These are phyloP conservation scores for Lacerta bilineata DNA, from an alignment of 2,797 vertebrate genomes.

Conservation along the genomic window DNA sequence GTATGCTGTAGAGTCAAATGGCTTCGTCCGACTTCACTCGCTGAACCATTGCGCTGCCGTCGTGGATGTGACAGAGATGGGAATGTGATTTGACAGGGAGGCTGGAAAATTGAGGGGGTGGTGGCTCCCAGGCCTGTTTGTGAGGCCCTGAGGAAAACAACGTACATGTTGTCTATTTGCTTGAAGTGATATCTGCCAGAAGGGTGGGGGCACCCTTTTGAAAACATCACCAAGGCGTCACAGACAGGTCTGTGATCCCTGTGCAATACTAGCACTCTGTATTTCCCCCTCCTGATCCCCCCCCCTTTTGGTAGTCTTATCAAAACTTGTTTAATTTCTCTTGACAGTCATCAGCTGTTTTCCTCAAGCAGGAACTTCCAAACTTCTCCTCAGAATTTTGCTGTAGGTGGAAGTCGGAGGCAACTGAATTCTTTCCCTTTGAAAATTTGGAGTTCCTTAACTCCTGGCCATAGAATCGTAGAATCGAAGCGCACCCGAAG, in stretches of 20 bases:
- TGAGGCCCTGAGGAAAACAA: neutral
- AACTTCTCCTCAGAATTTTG: neutral
- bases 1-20: constrained; percentile 16
- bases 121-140: neutral
- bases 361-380: neutral
- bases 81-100: neutral
- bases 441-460: neutral
- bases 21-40: neutral
- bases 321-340: neutral
- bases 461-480: neutral
- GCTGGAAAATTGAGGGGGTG: neutral
- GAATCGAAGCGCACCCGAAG: too few species aligned
- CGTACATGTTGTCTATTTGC: neutral
- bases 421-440: neutral
- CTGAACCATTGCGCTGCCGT: neutral
- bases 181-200: neutral
- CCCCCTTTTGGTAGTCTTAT: neutral
- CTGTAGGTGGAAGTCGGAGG: neutral
- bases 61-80: constrained; percentile 11
- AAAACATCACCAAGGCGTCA: neutral
- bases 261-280: neutral
- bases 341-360: neutral
- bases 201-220: neutral
- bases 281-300: too few species aligned
- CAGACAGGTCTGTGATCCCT: neutral